Percentiles rank a stretch among this genome's conserved stretches.
phyloP scores from a whole-genome alignment of 2,888 invertebrate genomes.

The Leuctra nigra region DNA sequence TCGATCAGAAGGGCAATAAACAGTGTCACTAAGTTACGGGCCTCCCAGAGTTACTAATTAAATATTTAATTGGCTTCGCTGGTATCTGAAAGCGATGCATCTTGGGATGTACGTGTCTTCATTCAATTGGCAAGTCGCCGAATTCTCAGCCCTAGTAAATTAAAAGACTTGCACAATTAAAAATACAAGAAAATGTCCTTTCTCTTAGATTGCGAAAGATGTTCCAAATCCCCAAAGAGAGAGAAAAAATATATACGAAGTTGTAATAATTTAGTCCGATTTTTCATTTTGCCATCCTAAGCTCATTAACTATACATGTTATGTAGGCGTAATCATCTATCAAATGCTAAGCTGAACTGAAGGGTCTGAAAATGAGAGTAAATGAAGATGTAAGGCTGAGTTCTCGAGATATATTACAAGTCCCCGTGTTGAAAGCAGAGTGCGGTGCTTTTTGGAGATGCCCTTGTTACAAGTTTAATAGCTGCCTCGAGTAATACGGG shows the following conservation, averaged over 20 bases:
- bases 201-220: neutral
- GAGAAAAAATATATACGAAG: too few relatives aligned
- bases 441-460: slow-evolving; percentile 7
- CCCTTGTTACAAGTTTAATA: slow-evolving; percentile 12
- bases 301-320: neutral
- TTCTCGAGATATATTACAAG: neutral
- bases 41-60: slow-evolving; percentile 14
- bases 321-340: neutral
- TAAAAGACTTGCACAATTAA: neutral
- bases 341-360: neutral
- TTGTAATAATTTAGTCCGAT: too few relatives aligned
- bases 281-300: neutral
- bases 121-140: slow-evolving; percentile 9
- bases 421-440: neutral
- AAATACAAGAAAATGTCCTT: neutral
- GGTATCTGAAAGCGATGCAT: slow-evolving; percentile 13
- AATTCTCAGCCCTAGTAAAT: slow-evolving; percentile 1
- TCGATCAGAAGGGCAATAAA: slow-evolving; percentile 12
- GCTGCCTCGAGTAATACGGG: slow-evolving; percentile 7
- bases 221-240: too few relatives aligned
- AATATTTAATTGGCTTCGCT: slow-evolving; percentile 14
- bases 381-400: slow-evolving; percentile 3
- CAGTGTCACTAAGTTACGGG: slow-evolving; percentile 13
- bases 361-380: neutral
- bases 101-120: slow-evolving; percentile 12